Percentiles rank a stretch among this genome's conserved stretches.
These are phyloP conservation scores for human DNA, from an alignment of 2,113 vertebrate species.

Conservation along the genomic window GRCh38 chr5:17801501-17802000, in stretches of 20 bases:
- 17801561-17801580: background rate
- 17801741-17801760: conserved; percentile 22
- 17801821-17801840: background rate
- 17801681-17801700: background rate
- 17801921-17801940: conserved; percentile 22
- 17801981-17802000: background rate
- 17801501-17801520: background rate
- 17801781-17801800: conserved; percentile 56
- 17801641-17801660: background rate
- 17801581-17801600: background rate
- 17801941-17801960: conserved; percentile 25
- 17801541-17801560: background rate
- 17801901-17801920: conserved; percentile 36
- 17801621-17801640: background rate
- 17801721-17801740: background rate
- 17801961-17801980: conserved; percentile 18
- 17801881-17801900: background rate
- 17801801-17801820: conserved; percentile 61
- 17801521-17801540: background rate
- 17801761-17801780: conserved; percentile 21
- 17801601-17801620: background rate
- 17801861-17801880: conserved; percentile 65
- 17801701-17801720: background rate
- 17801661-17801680: background rate
- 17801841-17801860: conserved; percentile 75